phyloP scores from a whole-genome alignment of 1,140 invertebrate species.

The Plodia interpunctella region DNA sequence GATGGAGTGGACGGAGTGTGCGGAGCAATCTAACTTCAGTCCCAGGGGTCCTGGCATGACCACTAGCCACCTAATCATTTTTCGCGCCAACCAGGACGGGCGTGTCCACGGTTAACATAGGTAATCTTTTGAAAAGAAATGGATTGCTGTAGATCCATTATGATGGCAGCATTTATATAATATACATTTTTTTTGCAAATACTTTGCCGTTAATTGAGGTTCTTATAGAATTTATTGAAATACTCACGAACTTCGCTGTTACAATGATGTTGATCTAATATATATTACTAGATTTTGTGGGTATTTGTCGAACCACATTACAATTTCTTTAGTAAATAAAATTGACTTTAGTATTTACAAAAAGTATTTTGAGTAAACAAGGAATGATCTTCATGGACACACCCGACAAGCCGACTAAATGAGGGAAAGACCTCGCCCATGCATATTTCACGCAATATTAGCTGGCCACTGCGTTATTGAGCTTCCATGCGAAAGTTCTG shows the following conservation, averaged over 20 bases:
- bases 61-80: conserved; percentile 70
- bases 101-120: not conserved
- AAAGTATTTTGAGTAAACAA: too few species aligned
- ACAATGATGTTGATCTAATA: too few species aligned
- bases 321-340: not conserved
- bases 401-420: conserved; percentile 40
- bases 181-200: too few species aligned
- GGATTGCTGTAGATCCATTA: too few species aligned
- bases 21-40: conserved; percentile 70
- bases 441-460: conserved; percentile 68
- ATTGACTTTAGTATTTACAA: not conserved
- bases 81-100: conserved; percentile 37
- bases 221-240: too few species aligned
- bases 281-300: too few species aligned
- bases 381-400: not conserved
- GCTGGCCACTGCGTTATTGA: conserved; percentile 54
- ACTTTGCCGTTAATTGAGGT: too few species aligned
- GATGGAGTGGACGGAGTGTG: conserved; percentile 49
- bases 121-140: not conserved
- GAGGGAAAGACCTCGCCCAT: conserved; percentile 54
- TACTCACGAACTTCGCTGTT: too few species aligned
- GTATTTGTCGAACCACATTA: too few species aligned
- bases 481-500: conserved; percentile 47
- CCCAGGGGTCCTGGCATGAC: conserved; percentile 45
- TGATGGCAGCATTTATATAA: too few species aligned